Percentiles rank a stretch among this genome's conserved stretches.
Evolutionary conservation across 2,888 invertebrate genomes (phyloP).

Genomic region (Gastracanthus pulcherrimus): DNA sequence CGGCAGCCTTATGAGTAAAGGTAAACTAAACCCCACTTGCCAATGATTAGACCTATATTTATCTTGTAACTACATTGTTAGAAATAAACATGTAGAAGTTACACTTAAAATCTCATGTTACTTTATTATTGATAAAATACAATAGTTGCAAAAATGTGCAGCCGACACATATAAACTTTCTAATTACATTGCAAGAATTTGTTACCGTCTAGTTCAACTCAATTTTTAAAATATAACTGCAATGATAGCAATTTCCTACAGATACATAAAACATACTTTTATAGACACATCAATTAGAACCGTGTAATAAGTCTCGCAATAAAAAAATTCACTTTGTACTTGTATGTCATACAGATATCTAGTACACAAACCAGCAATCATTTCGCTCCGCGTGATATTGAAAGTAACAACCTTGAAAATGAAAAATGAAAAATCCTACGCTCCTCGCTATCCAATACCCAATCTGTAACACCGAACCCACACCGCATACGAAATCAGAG

Average conservation of each 20-base stretch:
- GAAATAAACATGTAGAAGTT: background rate
- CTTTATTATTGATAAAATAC: background rate
- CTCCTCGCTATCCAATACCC: background rate
- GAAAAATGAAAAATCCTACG: conserved; percentile 28
- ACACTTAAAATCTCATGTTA: too few relatives aligned
- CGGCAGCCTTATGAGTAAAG: background rate
- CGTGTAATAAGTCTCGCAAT: background rate
- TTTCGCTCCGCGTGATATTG: background rate
- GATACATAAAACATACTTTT: background rate
- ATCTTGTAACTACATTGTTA: background rate
- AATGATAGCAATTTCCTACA: background rate
- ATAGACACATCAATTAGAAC: background rate
- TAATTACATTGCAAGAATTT: background rate
- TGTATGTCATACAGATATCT: background rate
- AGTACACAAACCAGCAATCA: background rate
- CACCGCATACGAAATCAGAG: background rate
- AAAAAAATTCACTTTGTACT: conserved; percentile 5
- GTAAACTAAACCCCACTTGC: background rate
- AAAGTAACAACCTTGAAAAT: conserved; percentile 12
- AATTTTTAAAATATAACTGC: background rate
- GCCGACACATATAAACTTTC: background rate
- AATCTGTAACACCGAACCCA: background rate
- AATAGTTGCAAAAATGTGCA: background rate
- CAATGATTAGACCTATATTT: background rate
- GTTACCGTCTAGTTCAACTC: background rate